Evolutionary conservation across 2,113 vertebrate species (phyloP), one percentile per base, ranked within the genome.

Genomic region (Chlamydotis undulata): DNA sequence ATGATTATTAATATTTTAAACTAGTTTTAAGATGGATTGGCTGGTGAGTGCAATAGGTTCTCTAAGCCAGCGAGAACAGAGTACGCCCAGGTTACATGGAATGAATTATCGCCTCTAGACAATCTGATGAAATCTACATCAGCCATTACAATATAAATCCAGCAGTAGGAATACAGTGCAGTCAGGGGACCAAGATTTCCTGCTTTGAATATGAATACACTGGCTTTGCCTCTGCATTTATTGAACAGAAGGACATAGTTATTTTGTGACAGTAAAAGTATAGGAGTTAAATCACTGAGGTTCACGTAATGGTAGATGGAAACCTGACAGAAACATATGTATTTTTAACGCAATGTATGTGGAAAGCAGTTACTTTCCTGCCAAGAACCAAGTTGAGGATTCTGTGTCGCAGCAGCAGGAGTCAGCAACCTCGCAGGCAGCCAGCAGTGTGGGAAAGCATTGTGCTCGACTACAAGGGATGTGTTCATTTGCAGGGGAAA

Each of bases 1-100:
- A 43, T 80, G 94, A 93, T 91, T 94, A 84, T 94, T 94, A 96
- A 96, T 95, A 91, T 96, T 92, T 97, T 91, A 96, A 92, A 81
- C 59, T 60, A 69, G 55, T 85, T 95, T 97, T 83, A 87, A 93
- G 88, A 87, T 91, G 47, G n/a, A 94, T 91, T 95, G 69, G 47
- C 67, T 84, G 35, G 43, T 88, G 43, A 92, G 56, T 61, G 64
- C 53, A 57, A 68, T 95, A 84, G 41, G 37, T 85, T 91, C 83
- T 93, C 57, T 83, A 79, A 83, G 52, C 81, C 80, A 96, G 63
- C 0, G 0, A 89, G 49, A 97, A 57, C 10, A 2, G 87, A 82
- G 25, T 37, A 93, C 12, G 17, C 57, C 55, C 73, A 92, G 56
- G 75, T 87, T 95, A 84, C 33, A 19, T 17, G 43, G 39, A 90